These are phyloP conservation scores for Strigamia maritima DNA, from an alignment of 2,888 invertebrate genomes.

Conservation along the genomic window DNA sequence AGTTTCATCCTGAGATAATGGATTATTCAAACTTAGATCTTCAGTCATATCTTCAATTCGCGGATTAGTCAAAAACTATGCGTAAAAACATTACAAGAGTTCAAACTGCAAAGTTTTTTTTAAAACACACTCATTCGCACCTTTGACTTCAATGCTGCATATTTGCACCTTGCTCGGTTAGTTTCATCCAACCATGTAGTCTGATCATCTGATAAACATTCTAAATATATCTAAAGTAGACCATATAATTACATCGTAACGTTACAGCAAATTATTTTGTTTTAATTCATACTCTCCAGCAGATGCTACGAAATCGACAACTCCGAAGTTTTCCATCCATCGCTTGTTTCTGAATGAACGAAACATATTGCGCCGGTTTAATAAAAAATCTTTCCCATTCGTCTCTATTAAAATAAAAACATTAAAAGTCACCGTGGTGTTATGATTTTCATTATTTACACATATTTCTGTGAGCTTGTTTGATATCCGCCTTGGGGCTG, in stretches of 20 bases:
- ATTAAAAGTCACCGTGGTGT: not conserved
- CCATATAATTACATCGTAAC: not conserved
- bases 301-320: constrained; percentile 45
- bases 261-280: not conserved
- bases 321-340: constrained; percentile 44
- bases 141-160: constrained; percentile 39
- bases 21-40: constrained; percentile 41
- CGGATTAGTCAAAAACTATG: constrained; percentile 44
- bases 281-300: constrained; percentile 44
- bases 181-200: constrained; percentile 41
- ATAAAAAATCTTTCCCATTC: constrained; percentile 44
- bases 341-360: constrained; percentile 42
- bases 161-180: constrained; percentile 38
- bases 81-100: not conserved
- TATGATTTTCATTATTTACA: not conserved
- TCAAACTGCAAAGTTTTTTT: not conserved
- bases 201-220: constrained; percentile 43
- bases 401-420: constrained; percentile 41
- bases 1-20: constrained; percentile 42
- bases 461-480: constrained; percentile 5
- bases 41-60: constrained; percentile 36
- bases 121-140: not conserved
- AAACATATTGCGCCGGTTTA: constrained; percentile 38
- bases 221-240: constrained; percentile 42
- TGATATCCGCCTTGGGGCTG: not conserved